phyloP scores from a whole-genome alignment of 2,888 invertebrate species.

The Beris morrisii region DNA sequence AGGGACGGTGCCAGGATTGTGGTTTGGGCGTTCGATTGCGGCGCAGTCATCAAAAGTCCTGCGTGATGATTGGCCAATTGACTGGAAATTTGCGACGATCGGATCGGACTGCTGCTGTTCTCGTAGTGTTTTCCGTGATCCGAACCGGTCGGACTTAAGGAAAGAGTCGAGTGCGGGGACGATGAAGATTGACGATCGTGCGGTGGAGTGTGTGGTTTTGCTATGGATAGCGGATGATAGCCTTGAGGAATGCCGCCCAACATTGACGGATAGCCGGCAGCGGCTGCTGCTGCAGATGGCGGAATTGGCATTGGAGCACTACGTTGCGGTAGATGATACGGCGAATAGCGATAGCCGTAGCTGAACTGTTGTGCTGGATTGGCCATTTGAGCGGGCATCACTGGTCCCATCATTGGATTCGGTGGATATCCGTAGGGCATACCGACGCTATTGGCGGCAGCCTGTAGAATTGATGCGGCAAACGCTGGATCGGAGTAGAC shows the following conservation, averaged over 20 bases:
- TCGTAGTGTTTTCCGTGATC: conserved; percentile 53
- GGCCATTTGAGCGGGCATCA: conserved; percentile 62
- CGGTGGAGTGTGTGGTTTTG: conserved; percentile 55
- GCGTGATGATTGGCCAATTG: conserved; percentile 37
- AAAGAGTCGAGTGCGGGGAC: conserved; percentile 54
- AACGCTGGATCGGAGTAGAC: conserved; percentile 93
- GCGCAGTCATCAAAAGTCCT: conserved; percentile 50
- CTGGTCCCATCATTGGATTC: conserved; percentile 60
- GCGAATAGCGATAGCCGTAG: conserved; percentile 57
- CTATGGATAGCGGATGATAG: conserved; percentile 45
- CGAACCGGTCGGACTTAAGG: conserved; percentile 55
- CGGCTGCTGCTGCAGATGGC: conserved; percentile 48
- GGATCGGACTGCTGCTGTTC: conserved; percentile 49
- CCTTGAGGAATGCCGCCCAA: conserved; percentile 47
- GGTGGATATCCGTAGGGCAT: conserved; percentile 66
- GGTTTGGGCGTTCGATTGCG: conserved; percentile 46
- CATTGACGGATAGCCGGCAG: conserved; percentile 44
- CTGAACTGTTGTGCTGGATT: conserved; percentile 61
- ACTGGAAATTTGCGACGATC: conserved; percentile 36
- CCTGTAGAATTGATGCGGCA: conserved; percentile 89
- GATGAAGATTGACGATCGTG: conserved; percentile 55
- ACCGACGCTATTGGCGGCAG: conserved; percentile 75
- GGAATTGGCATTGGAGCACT: conserved; percentile 52
- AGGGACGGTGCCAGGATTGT: conserved; percentile 47
- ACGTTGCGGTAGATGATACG: conserved; percentile 60